phyloP scores from a whole-genome alignment of 1,140 invertebrate species.

The Drosophila ficusphila region DNA sequence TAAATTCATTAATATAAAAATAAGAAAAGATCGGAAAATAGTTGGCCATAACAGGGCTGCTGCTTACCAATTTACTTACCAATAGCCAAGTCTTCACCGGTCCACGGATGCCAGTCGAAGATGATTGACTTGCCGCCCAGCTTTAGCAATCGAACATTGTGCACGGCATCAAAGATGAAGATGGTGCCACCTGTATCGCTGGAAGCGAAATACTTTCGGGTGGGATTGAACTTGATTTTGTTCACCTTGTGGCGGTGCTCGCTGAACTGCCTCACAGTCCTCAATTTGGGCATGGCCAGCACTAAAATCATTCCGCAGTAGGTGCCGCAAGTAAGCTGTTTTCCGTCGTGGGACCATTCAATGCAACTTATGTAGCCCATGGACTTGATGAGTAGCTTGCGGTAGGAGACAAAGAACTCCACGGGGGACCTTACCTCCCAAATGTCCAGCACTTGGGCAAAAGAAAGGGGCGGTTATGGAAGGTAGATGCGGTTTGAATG shows the following conservation, averaged over 20 bases:
- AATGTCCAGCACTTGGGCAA: constrained; percentile 59
- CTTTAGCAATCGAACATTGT: constrained; percentile 26
- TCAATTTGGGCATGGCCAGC: constrained; percentile 35
- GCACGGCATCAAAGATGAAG: constrained; percentile 52
- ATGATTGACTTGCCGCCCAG: constrained; percentile 24
- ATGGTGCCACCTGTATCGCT: constrained; percentile 63
- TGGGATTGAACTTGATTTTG: constrained; percentile 64
- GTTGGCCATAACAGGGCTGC: no score
- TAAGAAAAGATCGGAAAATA: no score
- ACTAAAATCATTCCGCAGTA: constrained; percentile 46
- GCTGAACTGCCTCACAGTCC: constrained; percentile 11
- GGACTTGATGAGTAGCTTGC: constrained; percentile 47
- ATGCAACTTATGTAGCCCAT: constrained; percentile 56
- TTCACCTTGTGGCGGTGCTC: constrained; percentile 46
- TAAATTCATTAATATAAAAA: no score
- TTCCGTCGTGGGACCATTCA: constrained; percentile 60
- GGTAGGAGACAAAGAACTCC: constrained; percentile 56
- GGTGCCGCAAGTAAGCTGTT: constrained; percentile 66
- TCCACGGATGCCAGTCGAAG: constrained; percentile 83
- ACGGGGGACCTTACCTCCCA: constrained; percentile 52
- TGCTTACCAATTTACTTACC: constrained; percentile 54
- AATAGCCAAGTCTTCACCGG: constrained; percentile 63
- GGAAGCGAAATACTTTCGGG: constrained; percentile 65
- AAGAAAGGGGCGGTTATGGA: neutral
- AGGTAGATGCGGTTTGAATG: neutral